Evolutionary conservation across 2,113 vertebrate genomes (phyloP).

Genomic region (Pterocles orientalis): DNA sequence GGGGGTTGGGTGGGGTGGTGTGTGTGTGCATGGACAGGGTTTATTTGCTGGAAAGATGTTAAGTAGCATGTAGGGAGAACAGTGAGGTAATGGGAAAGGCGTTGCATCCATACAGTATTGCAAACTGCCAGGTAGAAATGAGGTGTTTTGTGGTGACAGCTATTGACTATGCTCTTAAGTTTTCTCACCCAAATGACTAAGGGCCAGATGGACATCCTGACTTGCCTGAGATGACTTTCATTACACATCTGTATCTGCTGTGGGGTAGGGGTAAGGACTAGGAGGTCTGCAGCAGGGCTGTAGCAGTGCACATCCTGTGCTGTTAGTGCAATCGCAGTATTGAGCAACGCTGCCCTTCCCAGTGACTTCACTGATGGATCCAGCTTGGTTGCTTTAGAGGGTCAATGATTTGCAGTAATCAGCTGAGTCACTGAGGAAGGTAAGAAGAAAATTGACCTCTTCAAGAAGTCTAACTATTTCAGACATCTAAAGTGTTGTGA

Average conservation of each 20-base stretch:
- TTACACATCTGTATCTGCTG: background rate
- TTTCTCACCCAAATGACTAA: background rate
- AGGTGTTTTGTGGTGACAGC: background rate
- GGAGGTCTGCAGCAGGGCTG: background rate
- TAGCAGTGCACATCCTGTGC: background rate
- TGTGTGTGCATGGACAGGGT: background rate
- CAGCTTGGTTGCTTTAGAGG: background rate
- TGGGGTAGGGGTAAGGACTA: background rate
- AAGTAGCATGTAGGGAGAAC: background rate
- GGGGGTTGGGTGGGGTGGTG: background rate
- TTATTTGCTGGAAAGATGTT: slow-evolving; percentile 27
- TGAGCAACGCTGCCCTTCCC: slow-evolving; percentile 2
- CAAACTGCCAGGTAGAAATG: background rate
- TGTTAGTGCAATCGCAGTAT: background rate
- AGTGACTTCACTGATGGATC: background rate
- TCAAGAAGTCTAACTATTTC: background rate
- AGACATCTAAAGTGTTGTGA: background rate
- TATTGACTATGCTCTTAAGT: background rate
- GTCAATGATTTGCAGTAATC: slow-evolving; percentile 17
- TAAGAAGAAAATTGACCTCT: background rate
- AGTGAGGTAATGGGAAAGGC: background rate
- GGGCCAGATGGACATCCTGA: background rate
- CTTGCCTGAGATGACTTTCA: background rate
- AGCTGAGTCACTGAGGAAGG: background rate
- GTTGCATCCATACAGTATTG: background rate